phyloP scores from a whole-genome alignment of 2,888 invertebrate genomes.

The Atethmia centrago region DNA sequence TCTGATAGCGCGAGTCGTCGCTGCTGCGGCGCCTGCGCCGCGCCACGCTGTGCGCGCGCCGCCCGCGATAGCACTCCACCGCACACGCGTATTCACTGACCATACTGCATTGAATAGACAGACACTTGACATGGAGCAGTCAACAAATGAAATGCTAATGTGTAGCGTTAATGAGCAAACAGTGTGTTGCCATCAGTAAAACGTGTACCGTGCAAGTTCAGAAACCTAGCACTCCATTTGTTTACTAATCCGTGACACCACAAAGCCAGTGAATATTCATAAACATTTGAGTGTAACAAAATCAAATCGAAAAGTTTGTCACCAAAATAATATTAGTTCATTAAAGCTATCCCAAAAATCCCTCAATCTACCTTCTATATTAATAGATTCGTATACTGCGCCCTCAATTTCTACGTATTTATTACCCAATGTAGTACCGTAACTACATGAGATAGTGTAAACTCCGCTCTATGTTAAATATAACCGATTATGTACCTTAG shows the following conservation, averaged over 20 bases:
- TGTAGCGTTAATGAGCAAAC: not conserved
- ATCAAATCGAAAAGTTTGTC: constrained; percentile 12
- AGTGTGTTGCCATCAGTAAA: constrained; percentile 9
- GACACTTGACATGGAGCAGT: constrained; percentile 11
- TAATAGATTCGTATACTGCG: constrained; percentile 44
- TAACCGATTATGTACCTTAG: constrained; percentile 60
- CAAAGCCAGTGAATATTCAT: constrained; percentile 55
- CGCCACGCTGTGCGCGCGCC: constrained; percentile 82
- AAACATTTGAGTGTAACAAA: constrained; percentile 43
- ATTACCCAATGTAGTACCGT: constrained; percentile 51
- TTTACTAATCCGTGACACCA: constrained; percentile 39
- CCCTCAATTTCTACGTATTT: constrained; percentile 51
- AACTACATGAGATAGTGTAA: constrained; percentile 46
- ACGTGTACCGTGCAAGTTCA: constrained; percentile 26
- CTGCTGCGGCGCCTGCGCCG: constrained; percentile 86
- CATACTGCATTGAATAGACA: constrained; percentile 33
- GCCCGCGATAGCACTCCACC: constrained; percentile 65
- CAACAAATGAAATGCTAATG: constrained; percentile 38
- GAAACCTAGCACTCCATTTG: constrained; percentile 34
- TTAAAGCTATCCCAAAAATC: constrained; percentile 44
- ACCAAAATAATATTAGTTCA: constrained; percentile 46
- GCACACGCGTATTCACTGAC: constrained; percentile 28
- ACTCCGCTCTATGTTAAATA: constrained; percentile 51
- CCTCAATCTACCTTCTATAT: constrained; percentile 47
- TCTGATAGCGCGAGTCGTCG: constrained; percentile 88